Base-by-base conservation (phyloP, 2,113 vertebrate genomes). In the Podiceps cristatus region DNA sequence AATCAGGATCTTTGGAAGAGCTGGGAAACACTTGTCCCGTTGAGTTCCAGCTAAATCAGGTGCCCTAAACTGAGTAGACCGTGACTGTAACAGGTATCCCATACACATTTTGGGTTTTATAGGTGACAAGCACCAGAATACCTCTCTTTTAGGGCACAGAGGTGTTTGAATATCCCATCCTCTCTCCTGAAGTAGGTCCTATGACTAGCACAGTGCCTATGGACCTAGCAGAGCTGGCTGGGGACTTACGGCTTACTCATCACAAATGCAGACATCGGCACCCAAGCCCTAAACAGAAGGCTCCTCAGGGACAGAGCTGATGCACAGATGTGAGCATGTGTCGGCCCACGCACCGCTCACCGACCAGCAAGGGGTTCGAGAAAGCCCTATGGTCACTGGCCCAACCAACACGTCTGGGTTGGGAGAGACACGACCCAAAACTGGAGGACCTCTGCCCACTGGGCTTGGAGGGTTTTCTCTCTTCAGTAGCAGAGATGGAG, bases 171-270 rank as follows among this genome's bases (percentile, higher is more conserved):
- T 31, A 56, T 22, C 44, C 12, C 44, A 33, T 29, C 8, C 2
- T 47, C 20, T 78, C 79, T 60, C 40, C 68, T 59, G 22, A 53
- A 49, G 59, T 55, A 44, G 1, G 44, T 74, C 20, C n/a, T 44
- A 49, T 55, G 63, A 55, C 29, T 52, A 55, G 42, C 33, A n/a
- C 2, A 37, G 42, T 33, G 63, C 44, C 47, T 69, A 11, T 81
- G 59, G 82, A 69, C 55, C 27, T 44, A 69, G 24, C 14, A 81
- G 33, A 56, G 52, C 60, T 71, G 60, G 5, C 42, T 91, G 75
- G 72, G 64, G 55, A 90, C 86, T 97, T 94, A 74, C 16, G 2
- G 74, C n/a, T 93, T 92, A 86, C 72, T 95, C 78, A 90, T 92
- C 72, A 37, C 0, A 2, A 94, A 67, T 62, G 59, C 42, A 95